phyloP scores from a whole-genome alignment of 1,140 invertebrate genomes.

The Penaeus chinensis region DNA sequence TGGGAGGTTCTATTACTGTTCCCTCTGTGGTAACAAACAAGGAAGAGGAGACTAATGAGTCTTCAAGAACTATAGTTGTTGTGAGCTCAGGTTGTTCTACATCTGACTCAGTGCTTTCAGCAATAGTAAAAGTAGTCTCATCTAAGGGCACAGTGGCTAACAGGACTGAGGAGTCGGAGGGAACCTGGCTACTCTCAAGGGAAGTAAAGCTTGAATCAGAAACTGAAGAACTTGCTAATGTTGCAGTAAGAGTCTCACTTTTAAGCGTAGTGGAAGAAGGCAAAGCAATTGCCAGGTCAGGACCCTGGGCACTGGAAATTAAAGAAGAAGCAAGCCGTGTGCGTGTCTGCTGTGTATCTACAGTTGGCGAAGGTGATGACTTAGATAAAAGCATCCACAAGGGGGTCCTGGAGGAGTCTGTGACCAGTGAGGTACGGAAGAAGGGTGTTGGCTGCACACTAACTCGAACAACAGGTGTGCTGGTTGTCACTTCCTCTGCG shows the following conservation, averaged over 20 bases:
- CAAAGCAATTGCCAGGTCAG: constrained; percentile 29
- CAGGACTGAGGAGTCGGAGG: too few relatives aligned
- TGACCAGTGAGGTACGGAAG: constrained; percentile 39
- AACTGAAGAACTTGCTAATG: too few relatives aligned
- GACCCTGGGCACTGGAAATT: constrained; percentile 1
- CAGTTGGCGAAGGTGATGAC: constrained; percentile 43
- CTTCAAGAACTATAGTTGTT: too few relatives aligned
- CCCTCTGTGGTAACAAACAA: too few relatives aligned
- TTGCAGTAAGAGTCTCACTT: not conserved
- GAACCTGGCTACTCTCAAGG: too few relatives aligned
- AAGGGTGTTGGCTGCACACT: constrained; percentile 39
- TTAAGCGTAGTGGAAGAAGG: not conserved
- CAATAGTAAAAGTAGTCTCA: too few relatives aligned
- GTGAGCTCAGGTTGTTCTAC: too few relatives aligned
- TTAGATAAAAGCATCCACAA: constrained; percentile 57
- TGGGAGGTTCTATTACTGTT: too few relatives aligned
- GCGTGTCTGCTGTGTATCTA: constrained; percentile 39
- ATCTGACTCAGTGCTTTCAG: too few relatives aligned
- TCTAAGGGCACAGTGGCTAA: too few relatives aligned
- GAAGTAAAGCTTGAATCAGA: too few relatives aligned
- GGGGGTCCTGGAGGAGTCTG: constrained; percentile 45
- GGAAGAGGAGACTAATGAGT: too few relatives aligned
- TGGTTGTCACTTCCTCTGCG: constrained; percentile 39
- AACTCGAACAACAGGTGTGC: constrained; percentile 27
- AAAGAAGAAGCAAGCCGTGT: constrained; percentile 28